Conservation (phyloP, 2,113 vertebrate genomes). For the Motacilla tschutschensis region DNA sequence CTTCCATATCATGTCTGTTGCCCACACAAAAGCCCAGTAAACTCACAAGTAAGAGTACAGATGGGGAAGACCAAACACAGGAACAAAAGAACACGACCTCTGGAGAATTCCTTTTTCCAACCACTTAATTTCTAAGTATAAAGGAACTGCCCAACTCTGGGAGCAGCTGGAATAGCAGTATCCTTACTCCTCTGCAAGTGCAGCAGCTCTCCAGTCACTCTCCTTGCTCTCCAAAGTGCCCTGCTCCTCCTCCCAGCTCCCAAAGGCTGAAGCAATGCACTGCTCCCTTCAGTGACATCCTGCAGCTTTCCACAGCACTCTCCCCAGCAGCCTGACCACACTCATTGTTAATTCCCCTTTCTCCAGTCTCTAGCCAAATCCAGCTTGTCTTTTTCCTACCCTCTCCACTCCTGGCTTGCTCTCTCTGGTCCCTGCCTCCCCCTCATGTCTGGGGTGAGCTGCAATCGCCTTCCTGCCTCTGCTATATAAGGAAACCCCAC, state of each 20-base stretch:
- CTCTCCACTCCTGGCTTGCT: neutral
- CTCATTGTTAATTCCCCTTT: neutral
- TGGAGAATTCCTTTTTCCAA: neutral
- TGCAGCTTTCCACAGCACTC: neutral
- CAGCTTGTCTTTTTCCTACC: neutral
- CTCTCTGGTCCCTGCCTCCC: neutral
- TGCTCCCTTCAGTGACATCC: neutral
- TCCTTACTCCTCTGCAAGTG: neutral
- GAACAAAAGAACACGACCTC: neutral
- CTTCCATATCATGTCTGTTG: neutral
- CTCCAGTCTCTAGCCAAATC: neutral
- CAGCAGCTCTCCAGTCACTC: neutral
- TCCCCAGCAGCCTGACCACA: neutral
- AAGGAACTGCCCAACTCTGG: neutral
- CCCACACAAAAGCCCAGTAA: neutral
- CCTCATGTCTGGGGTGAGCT: rapidly evolving
- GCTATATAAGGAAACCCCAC: neutral
- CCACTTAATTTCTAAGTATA: neutral
- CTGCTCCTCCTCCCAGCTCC: neutral
- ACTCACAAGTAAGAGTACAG: neutral
- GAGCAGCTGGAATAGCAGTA: neutral
- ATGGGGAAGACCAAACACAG: neutral
- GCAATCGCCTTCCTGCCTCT: neutral
- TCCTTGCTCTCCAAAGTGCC: neutral
- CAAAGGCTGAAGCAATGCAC: neutral